These are phyloP conservation scores for Andrena cerasifolii DNA, from an alignment of 1,140 invertebrate species.

Conservation along the genomic window DNA sequence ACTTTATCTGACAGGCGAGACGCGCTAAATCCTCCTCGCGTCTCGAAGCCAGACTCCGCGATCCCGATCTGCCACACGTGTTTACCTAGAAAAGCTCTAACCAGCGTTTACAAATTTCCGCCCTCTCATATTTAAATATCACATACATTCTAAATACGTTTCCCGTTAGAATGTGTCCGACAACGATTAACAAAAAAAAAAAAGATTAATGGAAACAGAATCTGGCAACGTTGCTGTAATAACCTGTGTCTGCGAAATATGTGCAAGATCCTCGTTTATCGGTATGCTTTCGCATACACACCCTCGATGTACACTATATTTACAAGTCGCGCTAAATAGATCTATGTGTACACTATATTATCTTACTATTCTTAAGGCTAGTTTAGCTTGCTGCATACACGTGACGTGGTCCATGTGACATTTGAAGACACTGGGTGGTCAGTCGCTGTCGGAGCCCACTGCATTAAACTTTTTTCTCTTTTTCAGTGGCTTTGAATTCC, in stretches of 20 bases:
- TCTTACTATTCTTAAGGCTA: slow-evolving; percentile 80
- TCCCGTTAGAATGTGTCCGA: slow-evolving; percentile 27
- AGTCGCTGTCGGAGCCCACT: slow-evolving; percentile 93
- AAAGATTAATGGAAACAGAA: slow-evolving; percentile 52
- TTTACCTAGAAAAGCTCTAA: slow-evolving; percentile 54
- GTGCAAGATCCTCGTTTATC: slow-evolving; percentile 41
- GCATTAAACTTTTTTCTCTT: slow-evolving; percentile 90
- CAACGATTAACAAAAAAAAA: slow-evolving; percentile 35
- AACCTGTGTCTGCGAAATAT: slow-evolving; percentile 52
- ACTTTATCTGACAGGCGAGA: slow-evolving; percentile 57
- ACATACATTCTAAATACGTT: slow-evolving; percentile 34
- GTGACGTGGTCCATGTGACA: slow-evolving; percentile 78
- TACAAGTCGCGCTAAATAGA: slow-evolving; percentile 68
- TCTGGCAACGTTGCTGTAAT: slow-evolving; percentile 58
- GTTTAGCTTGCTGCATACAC: slow-evolving; percentile 78
- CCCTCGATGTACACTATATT: slow-evolving; percentile 62
- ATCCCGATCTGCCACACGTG: slow-evolving; percentile 42
- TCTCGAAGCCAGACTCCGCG: slow-evolving; percentile 2
- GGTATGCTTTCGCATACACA: slow-evolving; percentile 52
- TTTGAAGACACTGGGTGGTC: slow-evolving; percentile 83
- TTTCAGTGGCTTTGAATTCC: slow-evolving; percentile 92
- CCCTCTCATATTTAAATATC: slow-evolving; percentile 38
- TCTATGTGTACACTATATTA: slow-evolving; percentile 75
- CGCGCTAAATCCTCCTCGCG: neutral
- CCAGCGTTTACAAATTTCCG: slow-evolving; percentile 44